These are phyloP conservation scores for Eupithecia tripunctaria DNA, from an alignment of 2,888 invertebrate species.

Conservation along the genomic window DNA sequence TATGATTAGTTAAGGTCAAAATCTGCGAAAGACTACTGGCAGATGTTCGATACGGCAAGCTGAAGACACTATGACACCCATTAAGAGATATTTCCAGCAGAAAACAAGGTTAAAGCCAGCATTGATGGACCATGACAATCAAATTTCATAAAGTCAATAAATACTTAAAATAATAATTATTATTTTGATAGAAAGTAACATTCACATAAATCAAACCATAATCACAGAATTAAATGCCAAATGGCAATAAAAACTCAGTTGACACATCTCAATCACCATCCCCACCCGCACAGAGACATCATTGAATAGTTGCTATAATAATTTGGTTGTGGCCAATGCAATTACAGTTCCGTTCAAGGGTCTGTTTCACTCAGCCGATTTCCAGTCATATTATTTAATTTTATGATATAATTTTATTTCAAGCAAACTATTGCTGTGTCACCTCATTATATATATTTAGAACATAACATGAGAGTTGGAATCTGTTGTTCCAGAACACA, in stretches of 20 bases:
- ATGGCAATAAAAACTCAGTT: constrained; percentile 32
- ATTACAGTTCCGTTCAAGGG: constrained; percentile 70
- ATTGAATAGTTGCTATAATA: constrained; percentile 80
- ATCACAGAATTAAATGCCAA: constrained; percentile 15
- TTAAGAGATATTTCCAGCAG: too few species aligned
- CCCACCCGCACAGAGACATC: constrained; percentile 75
- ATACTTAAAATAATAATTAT: not conserved
- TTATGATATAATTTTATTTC: too few species aligned
- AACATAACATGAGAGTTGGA: not conserved
- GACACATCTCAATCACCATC: constrained; percentile 51
- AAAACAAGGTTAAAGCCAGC: not conserved
- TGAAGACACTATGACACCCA: not conserved
- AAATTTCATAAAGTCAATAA: not conserved
- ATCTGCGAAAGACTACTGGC: not conserved
- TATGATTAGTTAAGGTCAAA: not conserved
- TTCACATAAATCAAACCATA: constrained; percentile 9
- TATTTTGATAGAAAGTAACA: not conserved
- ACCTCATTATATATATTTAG: not conserved
- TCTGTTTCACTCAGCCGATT: constrained; percentile 11
- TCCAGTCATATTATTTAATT: not conserved
- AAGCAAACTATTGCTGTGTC: not conserved
- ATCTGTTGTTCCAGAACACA: too few species aligned
- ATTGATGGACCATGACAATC: not conserved
- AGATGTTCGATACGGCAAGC: not conserved
- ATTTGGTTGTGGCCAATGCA: constrained; percentile 81